These are phyloP conservation scores for Pammene aurita DNA, from an alignment of 2,888 invertebrate species.

Conservation along the genomic window DNA sequence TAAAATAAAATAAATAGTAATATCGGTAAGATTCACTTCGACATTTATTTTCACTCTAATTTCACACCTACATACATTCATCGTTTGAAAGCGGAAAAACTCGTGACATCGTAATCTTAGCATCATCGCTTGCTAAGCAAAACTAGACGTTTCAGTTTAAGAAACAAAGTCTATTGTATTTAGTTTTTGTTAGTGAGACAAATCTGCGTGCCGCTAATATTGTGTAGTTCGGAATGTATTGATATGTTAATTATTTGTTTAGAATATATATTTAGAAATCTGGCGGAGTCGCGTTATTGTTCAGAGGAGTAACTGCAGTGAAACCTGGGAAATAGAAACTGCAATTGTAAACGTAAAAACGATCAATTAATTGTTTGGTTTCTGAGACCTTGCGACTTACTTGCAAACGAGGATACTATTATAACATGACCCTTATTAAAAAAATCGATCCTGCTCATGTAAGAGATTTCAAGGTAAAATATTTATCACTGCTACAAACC, in stretches of 20 bases:
- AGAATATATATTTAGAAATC: slow-evolving; percentile 44
- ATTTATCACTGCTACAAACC: too few species aligned
- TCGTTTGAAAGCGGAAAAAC: slow-evolving; percentile 25
- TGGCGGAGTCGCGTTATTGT: slow-evolving; percentile 30
- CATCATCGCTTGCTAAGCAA: neutral
- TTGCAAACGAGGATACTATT: too few species aligned
- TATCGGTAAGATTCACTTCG: too few species aligned
- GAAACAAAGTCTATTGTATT: neutral
- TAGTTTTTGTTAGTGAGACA: neutral
- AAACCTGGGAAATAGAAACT: neutral
- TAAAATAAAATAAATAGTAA: too few species aligned
- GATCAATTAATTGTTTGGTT: too few species aligned
- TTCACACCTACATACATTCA: neutral
- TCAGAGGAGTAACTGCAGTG: slow-evolving; percentile 6
- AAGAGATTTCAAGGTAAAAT: too few species aligned
- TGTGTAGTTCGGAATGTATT: slow-evolving; percentile 44
- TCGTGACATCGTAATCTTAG: slow-evolving; percentile 7
- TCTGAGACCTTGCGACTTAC: too few species aligned
- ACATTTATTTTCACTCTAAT: too few species aligned
- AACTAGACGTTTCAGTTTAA: neutral
- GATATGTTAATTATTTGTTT: slow-evolving; percentile 45
- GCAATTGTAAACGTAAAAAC: too few species aligned
- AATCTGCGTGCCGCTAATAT: slow-evolving; percentile 34
- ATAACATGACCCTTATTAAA: too few species aligned
- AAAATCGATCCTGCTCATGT: too few species aligned